Evolutionary conservation across 2,888 invertebrate species (phyloP), one percentile per base, ranked within the genome.

Genomic region (Drosophila multiciliata): DNA sequence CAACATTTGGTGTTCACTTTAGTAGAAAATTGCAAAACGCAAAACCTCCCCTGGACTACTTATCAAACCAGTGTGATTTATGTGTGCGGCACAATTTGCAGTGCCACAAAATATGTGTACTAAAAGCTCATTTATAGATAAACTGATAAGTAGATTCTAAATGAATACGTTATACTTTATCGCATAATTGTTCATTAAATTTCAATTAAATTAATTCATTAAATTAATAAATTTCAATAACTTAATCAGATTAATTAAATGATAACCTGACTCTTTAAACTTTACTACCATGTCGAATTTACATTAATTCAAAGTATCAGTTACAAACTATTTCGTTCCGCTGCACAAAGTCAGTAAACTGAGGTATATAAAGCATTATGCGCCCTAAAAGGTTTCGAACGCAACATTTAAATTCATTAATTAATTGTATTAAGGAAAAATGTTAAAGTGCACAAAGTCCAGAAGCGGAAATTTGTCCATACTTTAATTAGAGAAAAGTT

Each of bases 351-450:
- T 23, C 17, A 20, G 23, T 29, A 38, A 5, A 11, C 45, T 29
- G n/a, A 52, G 52, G 12, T 20, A 17, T 32, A n/a, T 35, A 45
- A 29, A 17, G 50, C 9, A 50, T 48, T 69, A 38, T 32, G 57
- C n/a, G 32, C 53, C 49, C 66, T 69, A 64, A 66, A 66, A 69
- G 65, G 55, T 62, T 63, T 59, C 42, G 57, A 38, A 29, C 62
- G 67, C 64, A 68, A 61, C 45, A 66, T 69, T 58, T 33, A 69
- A 59, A 59, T 49, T 36, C 48, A 48, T 59, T 84, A 84, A 87
- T 84, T 68, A 78, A 87, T 77, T 87, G 71, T 76, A 78, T 84
- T 84, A 82, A 80, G 67, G 72, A 69, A 69, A 71, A 79, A 72
- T 74, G 70, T 73, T 77, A 70, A 80, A 77, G 79, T 72, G 54